Percentiles rank a stretch among this genome's conserved stretches.
Evolutionary conservation across 2,797 vertebrate species (phyloP).

Genomic region (Hippocampus kuda): DNA sequence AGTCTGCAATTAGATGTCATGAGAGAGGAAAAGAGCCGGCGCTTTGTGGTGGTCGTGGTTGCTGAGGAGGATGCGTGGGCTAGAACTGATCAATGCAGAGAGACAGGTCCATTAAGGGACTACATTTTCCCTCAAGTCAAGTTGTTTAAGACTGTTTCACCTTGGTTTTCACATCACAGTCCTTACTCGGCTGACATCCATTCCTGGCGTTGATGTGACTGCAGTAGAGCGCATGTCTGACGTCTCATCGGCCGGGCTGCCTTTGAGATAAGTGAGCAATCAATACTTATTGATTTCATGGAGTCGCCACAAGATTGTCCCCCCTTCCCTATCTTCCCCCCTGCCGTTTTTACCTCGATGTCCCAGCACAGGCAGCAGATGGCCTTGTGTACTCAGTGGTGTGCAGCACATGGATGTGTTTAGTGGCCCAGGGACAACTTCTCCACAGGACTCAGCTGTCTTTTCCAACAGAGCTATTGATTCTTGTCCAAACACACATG

Average conservation of each 20-base stretch:
- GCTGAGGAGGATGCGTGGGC: slow-evolving; percentile 18
- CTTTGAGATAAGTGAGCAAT: slow-evolving; percentile 55
- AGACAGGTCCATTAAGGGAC: no score
- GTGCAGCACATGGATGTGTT: slow-evolving; percentile 32
- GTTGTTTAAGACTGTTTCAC: neutral
- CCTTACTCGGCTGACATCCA: slow-evolving; percentile 1
- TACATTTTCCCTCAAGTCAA: neutral
- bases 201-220: slow-evolving; percentile 9
- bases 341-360: slow-evolving; percentile 13
- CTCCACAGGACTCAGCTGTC: slow-evolving; percentile 47
- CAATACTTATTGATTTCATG: slow-evolving; percentile 53
- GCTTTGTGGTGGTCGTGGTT: slow-evolving; percentile 24
- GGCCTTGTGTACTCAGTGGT: slow-evolving; percentile 23
- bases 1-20: slow-evolving; percentile 38
- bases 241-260: slow-evolving; percentile 43
- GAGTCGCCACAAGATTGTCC: slow-evolving; percentile 31
- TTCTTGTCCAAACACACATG: slow-evolving; percentile 34
- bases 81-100: neutral
- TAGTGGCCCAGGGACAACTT: slow-evolving; percentile 51
- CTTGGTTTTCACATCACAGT: slow-evolving; percentile 13
- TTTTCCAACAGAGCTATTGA: slow-evolving; percentile 33
- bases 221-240: slow-evolving; percentile 33
- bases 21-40: slow-evolving; percentile 24
- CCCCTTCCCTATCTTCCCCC: neutral
- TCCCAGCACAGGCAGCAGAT: slow-evolving; percentile 40